Percentiles rank a stretch among this genome's conserved stretches.
Evolutionary conservation across 2,797 vertebrate genomes (phyloP).

Genomic region (Chrosomus eos): DNA sequence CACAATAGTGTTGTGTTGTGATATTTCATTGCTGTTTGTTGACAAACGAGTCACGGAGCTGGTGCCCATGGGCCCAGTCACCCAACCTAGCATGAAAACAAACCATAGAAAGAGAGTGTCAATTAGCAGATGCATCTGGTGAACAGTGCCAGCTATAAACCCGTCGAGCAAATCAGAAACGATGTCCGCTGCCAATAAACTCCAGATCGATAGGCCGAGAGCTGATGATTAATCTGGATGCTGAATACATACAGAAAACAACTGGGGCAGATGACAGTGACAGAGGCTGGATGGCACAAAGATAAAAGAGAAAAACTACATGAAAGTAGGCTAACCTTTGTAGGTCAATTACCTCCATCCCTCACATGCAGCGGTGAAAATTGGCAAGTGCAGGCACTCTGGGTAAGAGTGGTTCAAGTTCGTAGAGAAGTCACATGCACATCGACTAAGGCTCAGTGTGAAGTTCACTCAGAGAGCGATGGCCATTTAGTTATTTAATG

Average conservation of each 20-base stretch:
- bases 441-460: constrained; percentile 43
- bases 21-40: not conserved
- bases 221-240: constrained; percentile 23
- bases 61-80: not conserved
- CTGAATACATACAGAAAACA: constrained; percentile 17
- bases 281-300: not conserved
- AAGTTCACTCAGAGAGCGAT: constrained; percentile 20
- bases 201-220: constrained; percentile 24
- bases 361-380: constrained; percentile 10
- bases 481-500: constrained; percentile 29
- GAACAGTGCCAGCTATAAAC: constrained; percentile 28
- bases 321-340: constrained; percentile 8
- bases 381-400: constrained; percentile 10
- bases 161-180: constrained; percentile 21
- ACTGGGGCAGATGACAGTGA: constrained; percentile 17
- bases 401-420: constrained; percentile 8
- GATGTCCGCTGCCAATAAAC: constrained; percentile 24
- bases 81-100: constrained; percentile 5
- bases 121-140: constrained; percentile 36
- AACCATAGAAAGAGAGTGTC: constrained; percentile 12
- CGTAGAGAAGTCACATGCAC: constrained; percentile 16
- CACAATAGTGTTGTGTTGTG: not conserved
- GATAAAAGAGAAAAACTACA: constrained; percentile 24
- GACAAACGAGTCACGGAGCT: constrained; percentile 10
- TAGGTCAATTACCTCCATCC: constrained; percentile 36